Evolutionary conservation across 2,888 invertebrate species (phyloP), one percentile per base, ranked within the genome.

Genomic region (Myopa tessellatipennis): DNA sequence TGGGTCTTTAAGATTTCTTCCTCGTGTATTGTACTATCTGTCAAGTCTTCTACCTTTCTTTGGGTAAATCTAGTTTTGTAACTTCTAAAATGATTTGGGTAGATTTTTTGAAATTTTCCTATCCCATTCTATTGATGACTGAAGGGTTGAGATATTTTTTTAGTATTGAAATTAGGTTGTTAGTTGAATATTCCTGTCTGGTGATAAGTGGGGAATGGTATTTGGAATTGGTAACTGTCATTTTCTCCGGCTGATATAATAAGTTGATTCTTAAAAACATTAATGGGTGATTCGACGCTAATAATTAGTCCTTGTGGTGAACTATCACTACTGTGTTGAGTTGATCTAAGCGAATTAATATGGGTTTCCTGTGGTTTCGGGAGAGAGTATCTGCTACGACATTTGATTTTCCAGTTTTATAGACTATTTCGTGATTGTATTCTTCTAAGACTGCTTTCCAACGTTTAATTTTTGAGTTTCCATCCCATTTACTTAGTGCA

Each of bases 221-320:
- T 55, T 10, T 52, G 5, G 18, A 70, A 69, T 40, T 69, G 10
- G 18, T 50, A 70, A 3, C 4, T 26, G 14, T 6, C 4, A 18
- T n/a, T 36, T 50, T 38, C 0, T 7, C 61, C 65, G 12, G 6
- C 12, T 16, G 6, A 40, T 36, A 77, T 34, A 36, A 70, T 45
- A 40, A 34, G 52, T 65, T 73, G 76, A 40, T 79, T 76, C 58
- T 68, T 78, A 18, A 74, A 76, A 5, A 40, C 74, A 26, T 78
- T 74, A 6, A 76, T 69, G 3, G 74, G 77, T 12, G 61, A 18
- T 26, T 61, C 61, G n/a, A 38, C 40, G 10, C 16, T 67, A 1
- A 16, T 38, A 16, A 67, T 4, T 12, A 38, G 3, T 14, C 36
- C 34, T 4, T 38, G 34, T 6, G 67, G 16, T 16, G 67, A 36